Percentiles rank a stretch among this genome's conserved stretches.
phyloP scores from a whole-genome alignment of 2,113 vertebrate genomes.

The Corvus hawaiiensis region DNA sequence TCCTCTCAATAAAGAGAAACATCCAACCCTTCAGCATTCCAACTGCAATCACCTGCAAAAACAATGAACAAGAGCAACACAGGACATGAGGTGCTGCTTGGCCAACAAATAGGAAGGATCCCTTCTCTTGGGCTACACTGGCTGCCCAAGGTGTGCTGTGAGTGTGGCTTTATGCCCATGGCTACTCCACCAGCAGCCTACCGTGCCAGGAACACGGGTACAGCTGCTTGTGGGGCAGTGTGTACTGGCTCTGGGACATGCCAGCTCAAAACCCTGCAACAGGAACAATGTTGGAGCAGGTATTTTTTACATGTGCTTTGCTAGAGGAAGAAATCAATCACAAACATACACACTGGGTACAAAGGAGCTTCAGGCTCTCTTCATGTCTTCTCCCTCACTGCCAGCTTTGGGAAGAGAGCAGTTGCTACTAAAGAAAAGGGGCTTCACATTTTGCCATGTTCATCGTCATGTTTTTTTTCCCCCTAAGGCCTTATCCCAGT shows the following conservation, averaged over 20 bases:
- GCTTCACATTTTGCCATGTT: not conserved
- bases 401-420: not conserved
- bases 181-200: not conserved
- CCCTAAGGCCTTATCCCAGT: not conserved
- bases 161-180: not conserved
- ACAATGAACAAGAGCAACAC: not conserved
- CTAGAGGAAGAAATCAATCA: not conserved
- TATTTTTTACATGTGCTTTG: not conserved
- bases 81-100: not conserved
- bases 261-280: not conserved
- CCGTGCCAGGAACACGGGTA: not conserved
- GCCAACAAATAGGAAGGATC: not conserved
- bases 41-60: not conserved
- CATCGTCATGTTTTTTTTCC: not conserved
- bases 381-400: not conserved
- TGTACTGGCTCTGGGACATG: not conserved
- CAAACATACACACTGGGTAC: not conserved
- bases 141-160: not conserved
- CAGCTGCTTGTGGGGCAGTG: not conserved
- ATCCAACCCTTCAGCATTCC: not conserved
- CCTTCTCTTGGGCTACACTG: fast-evolving
- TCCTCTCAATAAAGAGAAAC: not conserved
- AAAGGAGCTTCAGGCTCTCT: not conserved
- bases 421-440: not conserved
- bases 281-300: not conserved